Evolutionary conservation across 2,113 vertebrate species (phyloP), one percentile per base, ranked within the genome.

Genomic region (Salvelinus namaycush): DNA sequence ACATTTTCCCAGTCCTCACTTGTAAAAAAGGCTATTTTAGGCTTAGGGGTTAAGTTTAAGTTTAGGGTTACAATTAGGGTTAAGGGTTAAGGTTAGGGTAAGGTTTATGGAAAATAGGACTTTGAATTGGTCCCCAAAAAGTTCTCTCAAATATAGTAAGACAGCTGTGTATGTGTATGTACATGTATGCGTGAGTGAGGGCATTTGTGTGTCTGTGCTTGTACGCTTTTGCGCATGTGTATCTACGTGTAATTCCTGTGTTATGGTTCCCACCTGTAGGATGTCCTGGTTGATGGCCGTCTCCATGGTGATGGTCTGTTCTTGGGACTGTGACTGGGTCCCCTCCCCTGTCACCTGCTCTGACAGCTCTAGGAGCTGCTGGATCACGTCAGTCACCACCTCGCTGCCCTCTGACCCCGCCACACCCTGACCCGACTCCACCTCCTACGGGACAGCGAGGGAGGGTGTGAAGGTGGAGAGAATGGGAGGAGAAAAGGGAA

Each of bases 271-370:
- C 86, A 99, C 98, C 96, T 99, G 98, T 22, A 99, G 88, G 88
- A 99, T 99, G 90, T 99, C 98, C 90, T 96, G 96, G 84, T 94
- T 99, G 84, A 99, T 94, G 71, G 95, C 95, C 39, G 96, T 94
- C 5, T 97, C 94, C 89, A 99, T 96, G 86, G 89, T 88, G 20
- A 99, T 93, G 3, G 94, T 89, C 9, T 94, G 95, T 77, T 93
- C 92, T 5, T 95, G 80, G 34, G 93, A 94, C 2, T 94, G 93
- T 4, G 94, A 86, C 48, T 94, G 96, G n/a, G 88, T 86, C 1
- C 94, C 87, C 85, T 99, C 97, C 48, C 92, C 94, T 0, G 95
- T 93, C 83, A 96, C 94, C 8, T 97, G 97, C 84, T 99, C 97
- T 0, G 97, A 97, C 62, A 99, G 93, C 83, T 97, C 97, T 48